Evolutionary conservation across 2,797 vertebrate species (phyloP), one percentile per base, ranked within the genome.

Genomic region (Hydrolagus colliei): DNA sequence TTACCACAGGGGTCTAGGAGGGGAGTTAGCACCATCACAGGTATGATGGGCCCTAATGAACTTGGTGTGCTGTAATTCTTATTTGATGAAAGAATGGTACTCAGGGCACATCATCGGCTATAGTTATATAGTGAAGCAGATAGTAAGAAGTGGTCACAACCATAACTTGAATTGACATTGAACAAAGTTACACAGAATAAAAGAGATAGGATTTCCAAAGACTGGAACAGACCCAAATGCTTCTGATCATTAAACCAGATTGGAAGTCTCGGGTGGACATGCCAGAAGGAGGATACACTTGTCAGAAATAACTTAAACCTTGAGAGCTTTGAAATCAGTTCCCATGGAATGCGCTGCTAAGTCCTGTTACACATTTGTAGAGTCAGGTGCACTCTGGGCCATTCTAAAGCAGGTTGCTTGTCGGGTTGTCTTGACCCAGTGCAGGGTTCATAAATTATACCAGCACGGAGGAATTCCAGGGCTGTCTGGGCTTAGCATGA

Each of bases 321-420:
- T 88, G 86, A 90, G 89, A 90, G 92, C 95, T 96, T 95, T 96
- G 94, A 96, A 96, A 95, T 91, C 89, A 16, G 86, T 90, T 88
- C 92, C 89, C 27, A 89, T 91, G 88, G 86, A 87, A 89, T 91
- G 90, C 91, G 88, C 90, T 91, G 90, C 89, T 90, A 65, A 32
- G 78, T 68, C 65, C 22, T 32, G 41, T 89, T 91, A 90, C 92
- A 91, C 95, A 96, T 94, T 93, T 96, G 95, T 93, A 91, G 89
- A 90, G 95, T 95, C 96, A 95, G 95, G 94, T 96, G 95, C 93
- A 91, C 91, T 91, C 88, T 88, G 86, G 89, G 87, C 87, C 86
- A 68, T 87, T 74, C 84, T 76, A 41, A 0, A 59, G 90, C 91
- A 92, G 92, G 93, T 94, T 95, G 94, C 91, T 88, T 92, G 94